Conservation (phyloP, 2,797 vertebrate species). For the Ambastaia sidthimunki region DNA sequence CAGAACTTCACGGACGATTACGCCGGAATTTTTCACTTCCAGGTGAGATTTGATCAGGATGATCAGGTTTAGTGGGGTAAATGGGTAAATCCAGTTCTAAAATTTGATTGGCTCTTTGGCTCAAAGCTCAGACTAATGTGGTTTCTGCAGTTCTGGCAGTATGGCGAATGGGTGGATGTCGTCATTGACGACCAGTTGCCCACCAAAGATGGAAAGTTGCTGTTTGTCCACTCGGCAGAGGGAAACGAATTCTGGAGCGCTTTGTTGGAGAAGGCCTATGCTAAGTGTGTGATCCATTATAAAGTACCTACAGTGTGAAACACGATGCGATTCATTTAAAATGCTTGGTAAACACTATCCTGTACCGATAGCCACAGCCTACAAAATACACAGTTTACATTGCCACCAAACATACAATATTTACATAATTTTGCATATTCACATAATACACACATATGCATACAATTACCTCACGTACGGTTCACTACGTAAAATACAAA, state of each 20-base stretch:
- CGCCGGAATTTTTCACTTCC: slow-evolving; percentile 90
- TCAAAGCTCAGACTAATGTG: too few relatives aligned
- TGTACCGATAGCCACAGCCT: background rate
- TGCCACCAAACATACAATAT: too few relatives aligned
- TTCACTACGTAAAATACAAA: too few relatives aligned
- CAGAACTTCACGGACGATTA: slow-evolving; percentile 87
- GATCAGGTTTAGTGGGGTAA: too few relatives aligned
- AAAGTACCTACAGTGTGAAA: background rate
- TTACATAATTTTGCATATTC: too few relatives aligned
- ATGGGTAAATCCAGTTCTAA: too few relatives aligned
- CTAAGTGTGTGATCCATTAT: slow-evolving; percentile 78
- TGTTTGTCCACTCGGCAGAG: slow-evolving; percentile 83
- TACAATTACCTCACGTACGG: too few relatives aligned
- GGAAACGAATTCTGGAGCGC: slow-evolving; percentile 85
- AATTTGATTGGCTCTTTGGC: too few relatives aligned
- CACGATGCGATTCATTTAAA: background rate
- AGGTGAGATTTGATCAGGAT: too few relatives aligned
- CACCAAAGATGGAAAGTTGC: slow-evolving; percentile 78
- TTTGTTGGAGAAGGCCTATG: slow-evolving; percentile 85
- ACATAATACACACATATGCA: too few relatives aligned
- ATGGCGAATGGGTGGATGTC: slow-evolving; percentile 84
- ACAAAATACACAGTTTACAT: slow-evolving; percentile 3
- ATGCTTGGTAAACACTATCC: background rate
- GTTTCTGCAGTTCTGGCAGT: slow-evolving; percentile 84
- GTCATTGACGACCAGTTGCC: slow-evolving; percentile 85